Evolutionary conservation across 2,888 invertebrate species (phyloP), one percentile per base, ranked within the genome.

Genomic region (Agapostemon virescens): DNA sequence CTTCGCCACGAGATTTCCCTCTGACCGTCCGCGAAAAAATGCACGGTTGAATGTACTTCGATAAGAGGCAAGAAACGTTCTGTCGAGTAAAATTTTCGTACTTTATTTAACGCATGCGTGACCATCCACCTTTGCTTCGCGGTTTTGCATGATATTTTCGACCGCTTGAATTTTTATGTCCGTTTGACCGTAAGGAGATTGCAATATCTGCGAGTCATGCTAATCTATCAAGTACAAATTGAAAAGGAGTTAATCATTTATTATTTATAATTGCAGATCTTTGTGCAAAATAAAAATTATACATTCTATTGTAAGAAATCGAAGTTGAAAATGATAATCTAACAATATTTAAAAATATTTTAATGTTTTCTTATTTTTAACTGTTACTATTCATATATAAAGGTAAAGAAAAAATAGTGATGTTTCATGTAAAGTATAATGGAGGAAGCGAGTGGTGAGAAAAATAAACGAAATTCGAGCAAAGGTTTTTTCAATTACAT

Each of bases 11-110:
- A 42, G 40, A 58, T 69, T 45, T 75, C 52, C 26, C 63, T 13
- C 64, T 75, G 75, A 66, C 55, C 42, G 20, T 52, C 36, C 30
- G 61, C 36, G 49, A n/a, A 66, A 77, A 79, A 45, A 49, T n/a
- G 38, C 11, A 38, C 49, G 26, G 42, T 74, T 49, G 15, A 55
- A n/a, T 20, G 26, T 17, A 33, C 55, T 3, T 6, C n/a, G 36
- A 40, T 64, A 61, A 36, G 36, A 36, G 45, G 3, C 30, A 26
- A 33, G 20, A 63, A 63, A n/a, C 36, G 61, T 17, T 33, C 20
- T 11, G 36, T 58, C 58, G 17, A 30, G 20, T 11, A 20, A 36
- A 30, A 36, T 63, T 33, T 17, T 33, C 33, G n/a, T n/a, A 36
- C 36, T 33, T 63, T 33, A 33, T 36, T 33, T 36, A 63, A 63